A percentile compares a stretch with the other conserved stretches of the same genome.
Conservation (phyloP, 2,113 vertebrate species). For the Nyctibius bracteatus region DNA sequence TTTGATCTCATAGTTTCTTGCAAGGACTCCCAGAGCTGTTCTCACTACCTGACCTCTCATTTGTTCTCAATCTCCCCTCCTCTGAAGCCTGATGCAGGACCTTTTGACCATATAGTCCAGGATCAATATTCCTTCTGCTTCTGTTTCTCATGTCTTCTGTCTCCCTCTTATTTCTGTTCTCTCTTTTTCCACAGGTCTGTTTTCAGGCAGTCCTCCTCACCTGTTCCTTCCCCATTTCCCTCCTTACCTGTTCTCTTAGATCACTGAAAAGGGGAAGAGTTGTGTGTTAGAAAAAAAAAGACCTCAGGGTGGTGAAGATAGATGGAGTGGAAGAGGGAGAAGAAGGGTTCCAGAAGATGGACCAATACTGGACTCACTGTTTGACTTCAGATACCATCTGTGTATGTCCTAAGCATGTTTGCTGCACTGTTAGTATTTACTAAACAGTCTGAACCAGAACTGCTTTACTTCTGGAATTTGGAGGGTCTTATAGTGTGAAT, state of each 20-base stretch:
- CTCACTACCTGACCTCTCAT: background rate
- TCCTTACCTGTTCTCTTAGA: background rate
- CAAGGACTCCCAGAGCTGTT: background rate
- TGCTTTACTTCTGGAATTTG: background rate
- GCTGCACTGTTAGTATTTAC: background rate
- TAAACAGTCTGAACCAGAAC: background rate
- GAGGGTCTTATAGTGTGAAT: background rate
- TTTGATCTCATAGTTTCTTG: background rate
- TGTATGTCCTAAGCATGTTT: background rate
- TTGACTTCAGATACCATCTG: background rate
- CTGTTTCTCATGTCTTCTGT: background rate
- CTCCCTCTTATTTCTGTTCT: background rate
- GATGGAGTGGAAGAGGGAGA: background rate
- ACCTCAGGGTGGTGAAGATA: background rate
- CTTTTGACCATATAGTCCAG: background rate
- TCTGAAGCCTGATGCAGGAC: background rate
- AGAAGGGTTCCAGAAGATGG: background rate
- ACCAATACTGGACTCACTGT: background rate
- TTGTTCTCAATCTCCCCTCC: accelerated
- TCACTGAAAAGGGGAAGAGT: background rate
- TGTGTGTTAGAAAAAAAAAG: background rate
- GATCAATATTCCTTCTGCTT: background rate
- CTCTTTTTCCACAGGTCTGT: background rate
- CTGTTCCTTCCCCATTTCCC: background rate
- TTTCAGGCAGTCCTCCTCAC: background rate